Base-by-base conservation (phyloP, 53 echinoderm and acorn worm genomes). In the Crossaster papposus region DNA sequence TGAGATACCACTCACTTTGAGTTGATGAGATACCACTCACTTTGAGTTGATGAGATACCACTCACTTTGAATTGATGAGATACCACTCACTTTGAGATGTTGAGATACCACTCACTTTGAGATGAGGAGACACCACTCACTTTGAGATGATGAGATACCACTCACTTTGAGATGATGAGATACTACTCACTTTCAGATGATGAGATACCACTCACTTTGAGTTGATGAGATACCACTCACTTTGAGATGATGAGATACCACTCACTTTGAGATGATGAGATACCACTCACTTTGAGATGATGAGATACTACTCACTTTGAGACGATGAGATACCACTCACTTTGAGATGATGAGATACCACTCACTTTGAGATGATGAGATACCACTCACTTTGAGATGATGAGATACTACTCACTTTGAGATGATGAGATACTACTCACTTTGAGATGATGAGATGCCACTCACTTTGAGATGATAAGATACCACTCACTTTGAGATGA, bases 231-330 rank as follows among this genome's bases (percentile, higher is more conserved):
- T n/a, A n/a, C n/a, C n/a, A n/a, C n/a, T n/a, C n/a, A n/a, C 97
- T 95, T 97, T 79, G 97, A 97, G 70, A 97, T 97, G 88, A 97
- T 95, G 80, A 97, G 95, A 65, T 97, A 97, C 97, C 97, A 97
- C 78, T 97, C 97, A 85, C 97, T 95, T 97, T 79, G 97, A 97
- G 70, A 97, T 97, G 88, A 97, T 95, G 80, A 97, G 95, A 65
- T 97, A 97, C 97, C 97, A 97, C 78, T 97, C 97, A 85, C 97
- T 95, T 97, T 79, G 97, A 97, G 70, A 97, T 97, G 88, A 97
- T 95, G 80, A 97, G 95, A 65, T 97, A 97, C 97, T 95, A 97
- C 78, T 97, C 97, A 85, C 97, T 95, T n/a, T n/a, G n/a, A n/a
- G n/a, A n/a, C n/a, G n/a, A n/a, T n/a, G n/a, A n/a, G n/a, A n/a